A percentile compares a stretch with the other conserved stretches of the same genome.
Evolutionary conservation across 2,888 invertebrate species (phyloP).

Genomic region (Pollenia labialis): DNA sequence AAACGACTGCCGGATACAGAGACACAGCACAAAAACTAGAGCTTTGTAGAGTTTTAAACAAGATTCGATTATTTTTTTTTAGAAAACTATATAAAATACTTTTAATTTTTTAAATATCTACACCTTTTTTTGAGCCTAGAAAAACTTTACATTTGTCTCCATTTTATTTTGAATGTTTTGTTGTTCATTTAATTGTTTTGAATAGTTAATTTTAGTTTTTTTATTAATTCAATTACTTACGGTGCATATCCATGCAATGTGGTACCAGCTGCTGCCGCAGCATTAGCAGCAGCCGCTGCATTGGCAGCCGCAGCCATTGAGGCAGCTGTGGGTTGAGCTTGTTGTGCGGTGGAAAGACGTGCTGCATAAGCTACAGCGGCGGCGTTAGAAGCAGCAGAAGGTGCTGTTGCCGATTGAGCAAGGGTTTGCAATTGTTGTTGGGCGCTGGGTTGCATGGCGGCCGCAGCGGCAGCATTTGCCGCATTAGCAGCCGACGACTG

Average conservation of each 20-base stretch:
- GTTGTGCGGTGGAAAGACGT: conserved; percentile 77
- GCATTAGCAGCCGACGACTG: conserved; percentile 85
- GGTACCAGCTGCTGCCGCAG: conserved; percentile 89
- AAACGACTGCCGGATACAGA: too few species aligned
- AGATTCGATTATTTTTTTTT: too few species aligned
- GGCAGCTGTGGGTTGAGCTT: conserved; percentile 86
- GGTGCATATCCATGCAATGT: conserved; percentile 95
- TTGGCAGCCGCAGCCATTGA: conserved; percentile 86
- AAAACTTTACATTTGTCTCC: conserved; percentile 55
- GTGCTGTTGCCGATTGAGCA: conserved; percentile 85
- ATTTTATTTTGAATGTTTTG: conserved; percentile 52
- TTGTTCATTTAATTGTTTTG: conserved; percentile 54
- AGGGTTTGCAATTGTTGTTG: conserved; percentile 78
- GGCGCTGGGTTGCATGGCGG: conserved; percentile 85
- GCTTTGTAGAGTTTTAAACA: too few species aligned
- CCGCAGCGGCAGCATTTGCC: conserved; percentile 84
- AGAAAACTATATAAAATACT: too few species aligned
- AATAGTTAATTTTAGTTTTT: conserved; percentile 33
- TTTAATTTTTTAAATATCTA: too few species aligned
- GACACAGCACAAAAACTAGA: too few species aligned
- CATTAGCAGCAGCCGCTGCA: conserved; percentile 90
- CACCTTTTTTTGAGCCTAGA: neutral
- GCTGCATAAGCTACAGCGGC: conserved; percentile 82
- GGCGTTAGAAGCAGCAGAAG: conserved; percentile 77
- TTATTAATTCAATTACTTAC: conserved; percentile 87